phyloP scores from a whole-genome alignment of 2,888 invertebrate species.

The Hydropsyche betteni region DNA sequence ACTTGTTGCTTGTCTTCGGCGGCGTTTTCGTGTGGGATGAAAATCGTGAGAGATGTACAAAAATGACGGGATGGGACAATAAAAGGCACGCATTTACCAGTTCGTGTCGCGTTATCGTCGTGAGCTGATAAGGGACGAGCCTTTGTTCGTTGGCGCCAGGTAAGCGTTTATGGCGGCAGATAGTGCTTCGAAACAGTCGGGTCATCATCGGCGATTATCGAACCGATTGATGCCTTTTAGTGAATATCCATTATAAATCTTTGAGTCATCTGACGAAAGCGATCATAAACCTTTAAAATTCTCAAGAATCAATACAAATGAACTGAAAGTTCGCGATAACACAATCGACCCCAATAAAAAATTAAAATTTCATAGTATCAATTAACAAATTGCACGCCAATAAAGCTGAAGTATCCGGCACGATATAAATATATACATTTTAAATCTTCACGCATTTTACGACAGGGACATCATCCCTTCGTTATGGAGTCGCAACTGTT shows the following conservation, averaged over 20 bases:
- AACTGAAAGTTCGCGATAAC: background rate
- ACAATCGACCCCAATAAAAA: background rate
- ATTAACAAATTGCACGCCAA: too few species aligned
- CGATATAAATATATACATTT: too few species aligned
- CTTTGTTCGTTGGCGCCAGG: conserved; percentile 38
- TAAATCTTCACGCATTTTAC: too few species aligned
- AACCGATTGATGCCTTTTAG: conserved; percentile 4
- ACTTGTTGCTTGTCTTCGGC: conserved; percentile 13
- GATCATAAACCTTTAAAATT: background rate
- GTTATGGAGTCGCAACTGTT: too few species aligned
- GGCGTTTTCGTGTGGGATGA: background rate
- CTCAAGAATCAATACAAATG: background rate
- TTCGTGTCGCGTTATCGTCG: conserved; percentile 30
- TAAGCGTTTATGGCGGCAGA: conserved; percentile 36
- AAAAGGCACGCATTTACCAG: conserved; percentile 32
- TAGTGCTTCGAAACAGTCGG: background rate
- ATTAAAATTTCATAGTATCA: too few species aligned
- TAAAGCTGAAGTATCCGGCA: too few species aligned
- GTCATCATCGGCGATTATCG: background rate
- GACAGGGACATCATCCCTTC: too few species aligned
- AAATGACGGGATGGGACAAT: conserved; percentile 14
- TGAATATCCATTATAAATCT: background rate
- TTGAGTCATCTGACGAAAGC: background rate
- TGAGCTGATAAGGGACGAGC: conserved; percentile 19
- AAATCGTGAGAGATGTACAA: too few species aligned